Evolutionary conservation across 2,113 vertebrate species (phyloP).

Genomic region (Silurus meridionalis): DNA sequence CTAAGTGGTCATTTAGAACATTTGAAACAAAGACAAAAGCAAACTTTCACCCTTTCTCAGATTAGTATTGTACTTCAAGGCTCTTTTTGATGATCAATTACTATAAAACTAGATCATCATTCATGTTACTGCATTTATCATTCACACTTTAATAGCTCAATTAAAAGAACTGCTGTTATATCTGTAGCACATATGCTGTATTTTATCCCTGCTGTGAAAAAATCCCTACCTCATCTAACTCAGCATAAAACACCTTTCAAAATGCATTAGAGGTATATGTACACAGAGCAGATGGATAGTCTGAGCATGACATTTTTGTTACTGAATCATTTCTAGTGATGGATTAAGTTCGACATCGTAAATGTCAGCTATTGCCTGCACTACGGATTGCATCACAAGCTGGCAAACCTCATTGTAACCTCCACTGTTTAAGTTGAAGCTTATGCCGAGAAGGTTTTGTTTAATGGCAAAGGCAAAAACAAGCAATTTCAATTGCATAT

Average conservation of each 20-base stretch:
- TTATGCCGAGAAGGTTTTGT: conserved; percentile 34
- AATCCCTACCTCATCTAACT: conserved; percentile 14
- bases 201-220: conserved; percentile 17
- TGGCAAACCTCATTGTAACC: conserved; percentile 23
- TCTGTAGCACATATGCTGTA: background rate
- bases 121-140: background rate
- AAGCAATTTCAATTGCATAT: conserved; percentile 9
- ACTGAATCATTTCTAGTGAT: conserved; percentile 36
- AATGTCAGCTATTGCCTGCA: conserved; percentile 36
- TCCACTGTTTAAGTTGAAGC: conserved; percentile 26
- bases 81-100: background rate
- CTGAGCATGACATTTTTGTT: conserved; percentile 41
- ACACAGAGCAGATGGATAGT: conserved; percentile 32
- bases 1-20: background rate
- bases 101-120: background rate
- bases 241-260: conserved; percentile 19
- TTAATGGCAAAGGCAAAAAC: conserved; percentile 31
- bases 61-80: background rate
- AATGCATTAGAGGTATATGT: conserved; percentile 10
- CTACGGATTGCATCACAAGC: conserved; percentile 13
- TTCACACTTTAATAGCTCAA: background rate
- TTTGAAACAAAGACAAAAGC: background rate
- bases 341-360: conserved; percentile 38
- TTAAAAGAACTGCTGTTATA: background rate
- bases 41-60: background rate